Base-by-base conservation (phyloP, 2,797 vertebrate genomes). In the Neosilurus hyrtlii region DNA sequence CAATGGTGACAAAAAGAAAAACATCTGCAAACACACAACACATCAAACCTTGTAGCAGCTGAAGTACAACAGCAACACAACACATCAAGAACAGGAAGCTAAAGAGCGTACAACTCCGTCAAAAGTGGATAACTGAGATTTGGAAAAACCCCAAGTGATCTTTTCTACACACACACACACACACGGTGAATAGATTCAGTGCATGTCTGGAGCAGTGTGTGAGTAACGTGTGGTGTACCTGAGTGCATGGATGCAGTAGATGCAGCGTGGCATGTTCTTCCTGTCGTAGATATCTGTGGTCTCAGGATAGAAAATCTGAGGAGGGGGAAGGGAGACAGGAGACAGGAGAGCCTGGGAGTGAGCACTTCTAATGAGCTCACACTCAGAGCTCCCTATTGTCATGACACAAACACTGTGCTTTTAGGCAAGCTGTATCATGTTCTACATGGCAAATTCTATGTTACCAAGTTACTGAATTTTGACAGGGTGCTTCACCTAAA, bases 231-330 rank as follows among this genome's bases (percentile, higher is more conserved):
- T 65, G 51, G 5, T 35, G 15, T 95, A 98, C 98, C 98, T 99
- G 92, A 99, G 97, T 0, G 98, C 98, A 1, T 99, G 98, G 85
- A 99, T 99, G 75, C 98, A 99, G 91, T 99, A 99, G 92, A 99
- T 99, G 89, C 97, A 97, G 85, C 97, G 96, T 0, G 98, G 98
- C 98, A 99, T 99, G 93, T 99, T 99, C 94, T 99, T 99, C 86
- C 97, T 94, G 91, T 99, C 98, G 12, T 99, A 99, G 85, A 99
- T 99, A 89, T 99, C 98, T 85, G 98, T 99, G 22, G 98, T 99
- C 93, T 99, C 98, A 22, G 98, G 98, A 87, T 99, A 99, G 94
- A 99, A 99, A 89, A 99, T 99, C 98, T 99, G 90, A 89, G 90
- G 9, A 86, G 59, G 49, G 93, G 94, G 87, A 88, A 35, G 82